phyloP scores from a whole-genome alignment of 2,888 invertebrate species.

The Brachylomia viminalis region DNA sequence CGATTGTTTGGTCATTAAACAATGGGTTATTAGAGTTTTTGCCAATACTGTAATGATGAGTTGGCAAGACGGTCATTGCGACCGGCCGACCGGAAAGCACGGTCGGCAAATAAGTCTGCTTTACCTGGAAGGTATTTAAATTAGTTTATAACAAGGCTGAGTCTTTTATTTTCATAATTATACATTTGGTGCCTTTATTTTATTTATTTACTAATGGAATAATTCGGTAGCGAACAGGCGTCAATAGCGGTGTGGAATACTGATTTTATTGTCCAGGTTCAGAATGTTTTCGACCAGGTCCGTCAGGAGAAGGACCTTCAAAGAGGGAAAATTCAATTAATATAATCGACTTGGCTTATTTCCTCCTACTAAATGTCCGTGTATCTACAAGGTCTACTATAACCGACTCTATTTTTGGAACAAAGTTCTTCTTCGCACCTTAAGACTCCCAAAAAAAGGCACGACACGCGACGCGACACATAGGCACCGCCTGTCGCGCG shows the following conservation, averaged over 20 bases:
- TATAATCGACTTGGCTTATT: neutral
- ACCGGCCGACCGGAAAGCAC: conserved; percentile 59
- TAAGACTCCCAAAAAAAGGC: too few relatives aligned
- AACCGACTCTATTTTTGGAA: neutral
- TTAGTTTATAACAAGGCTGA: conserved; percentile 44
- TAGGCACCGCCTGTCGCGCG: too few relatives aligned
- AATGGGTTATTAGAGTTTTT: conserved; percentile 83
- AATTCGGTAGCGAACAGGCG: neutral
- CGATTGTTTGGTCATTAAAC: conserved; percentile 71
- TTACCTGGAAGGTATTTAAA: conserved; percentile 24
- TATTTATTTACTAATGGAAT: conserved; percentile 12
- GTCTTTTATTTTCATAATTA: conserved; percentile 31
- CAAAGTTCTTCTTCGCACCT: neutral
- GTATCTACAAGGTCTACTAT: neutral
- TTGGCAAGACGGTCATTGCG: conserved; percentile 65
- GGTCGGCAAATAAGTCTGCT: conserved; percentile 42
- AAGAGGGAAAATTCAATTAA: neutral
- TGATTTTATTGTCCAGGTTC: too few relatives aligned
- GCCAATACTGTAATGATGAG: conserved; percentile 76
- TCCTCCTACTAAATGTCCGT: neutral
- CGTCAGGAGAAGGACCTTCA: too few relatives aligned
- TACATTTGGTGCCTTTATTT: neutral
- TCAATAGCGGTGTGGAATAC: neutral
- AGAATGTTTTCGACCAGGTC: neutral
- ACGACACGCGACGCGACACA: too few relatives aligned